Conservation (phyloP, 2,888 invertebrate species). For the Bombylius discolor region DNA sequence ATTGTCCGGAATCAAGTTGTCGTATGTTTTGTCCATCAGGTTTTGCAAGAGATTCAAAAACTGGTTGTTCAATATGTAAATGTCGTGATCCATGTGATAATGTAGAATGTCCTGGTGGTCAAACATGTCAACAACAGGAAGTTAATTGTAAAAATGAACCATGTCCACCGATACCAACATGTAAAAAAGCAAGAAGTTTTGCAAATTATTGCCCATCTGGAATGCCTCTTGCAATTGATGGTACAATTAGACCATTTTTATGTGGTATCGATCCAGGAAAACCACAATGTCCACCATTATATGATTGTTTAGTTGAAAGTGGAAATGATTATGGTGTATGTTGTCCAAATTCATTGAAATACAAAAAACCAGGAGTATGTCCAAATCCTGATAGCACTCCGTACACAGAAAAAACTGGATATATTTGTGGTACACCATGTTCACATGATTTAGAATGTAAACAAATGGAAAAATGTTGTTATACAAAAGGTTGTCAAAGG, state of each 20-base stretch:
- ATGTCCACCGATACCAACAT: conserved; percentile 74
- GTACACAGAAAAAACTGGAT: conserved; percentile 30
- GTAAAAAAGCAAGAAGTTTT: conserved; percentile 63
- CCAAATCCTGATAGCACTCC: conserved; percentile 40
- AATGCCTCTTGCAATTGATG: conserved; percentile 54
- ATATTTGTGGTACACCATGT: conserved; percentile 52
- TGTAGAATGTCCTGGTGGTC: conserved; percentile 59
- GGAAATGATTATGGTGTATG: conserved; percentile 81
- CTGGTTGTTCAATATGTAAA: conserved; percentile 66
- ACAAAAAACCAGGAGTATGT: conserved; percentile 67
- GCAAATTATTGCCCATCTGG: conserved; percentile 69
- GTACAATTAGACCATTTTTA: conserved; percentile 64
- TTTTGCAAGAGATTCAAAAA: conserved; percentile 51
- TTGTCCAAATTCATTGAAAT: conserved; percentile 62
- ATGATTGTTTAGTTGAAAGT: conserved; percentile 64
- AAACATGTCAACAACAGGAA: conserved; percentile 66
- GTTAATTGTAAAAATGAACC: conserved; percentile 64
- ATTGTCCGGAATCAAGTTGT: conserved; percentile 69
- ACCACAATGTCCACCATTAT: conserved; percentile 70
- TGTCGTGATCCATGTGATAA: conserved; percentile 70
- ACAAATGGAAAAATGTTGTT: conserved; percentile 70
- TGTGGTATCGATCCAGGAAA: conserved; percentile 71
- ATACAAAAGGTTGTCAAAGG: conserved; percentile 56
- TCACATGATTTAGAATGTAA: conserved; percentile 70
- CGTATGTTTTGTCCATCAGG: conserved; percentile 79